These are phyloP conservation scores for Molothrus aeneus DNA, from an alignment of 2,797 vertebrate genomes.

Conservation along the genomic window DNA sequence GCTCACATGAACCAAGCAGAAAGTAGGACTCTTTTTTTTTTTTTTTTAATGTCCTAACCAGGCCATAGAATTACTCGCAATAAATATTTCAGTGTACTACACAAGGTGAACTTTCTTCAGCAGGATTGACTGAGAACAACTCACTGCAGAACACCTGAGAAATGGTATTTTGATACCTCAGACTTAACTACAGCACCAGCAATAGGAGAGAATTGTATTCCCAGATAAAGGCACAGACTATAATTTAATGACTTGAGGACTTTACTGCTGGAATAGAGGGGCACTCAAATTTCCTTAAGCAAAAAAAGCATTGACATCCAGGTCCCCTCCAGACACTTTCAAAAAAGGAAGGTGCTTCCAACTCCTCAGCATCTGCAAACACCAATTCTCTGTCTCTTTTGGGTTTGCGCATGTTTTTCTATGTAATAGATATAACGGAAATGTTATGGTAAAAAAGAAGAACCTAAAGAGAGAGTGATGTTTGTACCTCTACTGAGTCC, in stretches of 20 bases:
- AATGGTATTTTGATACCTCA: neutral
- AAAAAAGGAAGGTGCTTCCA: neutral
- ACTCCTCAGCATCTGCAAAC: neutral
- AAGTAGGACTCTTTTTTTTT: neutral
- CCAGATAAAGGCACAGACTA: neutral
- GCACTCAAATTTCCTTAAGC: neutral
- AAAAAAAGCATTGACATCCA: neutral
- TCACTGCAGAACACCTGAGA: neutral
- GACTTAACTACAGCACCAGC: neutral
- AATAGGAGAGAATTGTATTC: neutral
- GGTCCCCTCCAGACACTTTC: neutral
- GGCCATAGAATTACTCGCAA: neutral
- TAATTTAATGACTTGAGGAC: neutral
- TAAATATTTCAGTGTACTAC: neutral
- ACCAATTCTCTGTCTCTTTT: neutral
- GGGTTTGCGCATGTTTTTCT: neutral
- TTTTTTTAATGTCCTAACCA: neutral
- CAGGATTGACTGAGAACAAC: neutral
- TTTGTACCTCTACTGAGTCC: neutral
- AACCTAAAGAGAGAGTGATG: neutral
- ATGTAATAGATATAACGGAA: neutral
- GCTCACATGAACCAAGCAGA: neutral
- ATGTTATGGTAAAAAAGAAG: neutral
- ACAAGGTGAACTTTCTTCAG: neutral
- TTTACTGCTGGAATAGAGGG: neutral